Evolutionary conservation across 2,888 invertebrate genomes (phyloP).

Genomic region (Tanytarsus gracilentus): DNA sequence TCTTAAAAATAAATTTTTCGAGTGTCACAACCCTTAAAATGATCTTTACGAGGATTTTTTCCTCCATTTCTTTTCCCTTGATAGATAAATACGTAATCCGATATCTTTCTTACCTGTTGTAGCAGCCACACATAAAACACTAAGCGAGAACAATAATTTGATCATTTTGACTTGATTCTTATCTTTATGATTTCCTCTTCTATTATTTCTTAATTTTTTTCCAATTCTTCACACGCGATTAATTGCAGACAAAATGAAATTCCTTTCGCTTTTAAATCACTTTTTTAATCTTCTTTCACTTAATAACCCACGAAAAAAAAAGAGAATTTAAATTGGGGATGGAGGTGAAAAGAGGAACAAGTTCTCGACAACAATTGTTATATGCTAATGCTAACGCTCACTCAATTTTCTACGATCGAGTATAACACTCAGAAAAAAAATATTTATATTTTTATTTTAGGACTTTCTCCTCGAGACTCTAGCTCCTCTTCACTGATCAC

Average conservation of each 20-base stretch:
- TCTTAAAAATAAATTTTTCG: too few species aligned
- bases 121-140: conserved; percentile 25
- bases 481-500: conserved; percentile 11
- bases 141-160: conserved; percentile 24
- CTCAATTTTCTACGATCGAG: too few species aligned
- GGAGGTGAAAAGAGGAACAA: conserved; percentile 8
- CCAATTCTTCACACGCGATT: not conserved
- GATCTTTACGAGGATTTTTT: too few species aligned
- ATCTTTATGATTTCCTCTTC: conserved; percentile 22
- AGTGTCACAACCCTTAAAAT: too few species aligned
- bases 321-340: not conserved
- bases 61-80: too few species aligned
- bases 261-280: not conserved
- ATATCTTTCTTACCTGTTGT: conserved; percentile 29
- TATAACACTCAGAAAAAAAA: not conserved
- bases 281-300: not conserved
- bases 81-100: too few species aligned
- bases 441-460: not conserved
- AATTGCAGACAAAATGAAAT: too few species aligned
- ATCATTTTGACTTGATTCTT: conserved; percentile 22
- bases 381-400: not conserved
- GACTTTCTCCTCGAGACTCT: conserved; percentile 4
- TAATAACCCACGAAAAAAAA: too few species aligned
- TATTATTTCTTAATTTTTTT: not conserved
- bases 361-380: not conserved